phyloP scores from a whole-genome alignment of 2,888 invertebrate species.

The Tinea semifulvella region DNA sequence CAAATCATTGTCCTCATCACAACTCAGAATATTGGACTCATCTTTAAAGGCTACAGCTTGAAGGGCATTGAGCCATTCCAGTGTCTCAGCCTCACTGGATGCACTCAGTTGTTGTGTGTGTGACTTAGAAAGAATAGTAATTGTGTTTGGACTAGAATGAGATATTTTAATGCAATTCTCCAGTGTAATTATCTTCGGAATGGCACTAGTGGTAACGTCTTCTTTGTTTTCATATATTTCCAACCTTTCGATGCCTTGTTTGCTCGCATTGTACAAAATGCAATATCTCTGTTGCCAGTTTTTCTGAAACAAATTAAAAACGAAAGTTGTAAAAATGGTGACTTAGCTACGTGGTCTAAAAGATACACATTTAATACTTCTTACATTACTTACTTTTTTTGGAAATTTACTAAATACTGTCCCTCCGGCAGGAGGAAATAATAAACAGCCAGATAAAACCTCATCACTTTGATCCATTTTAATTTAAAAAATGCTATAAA shows the following conservation, averaged over 20 bases:
- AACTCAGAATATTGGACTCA: conserved; percentile 64
- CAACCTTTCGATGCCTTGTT: conserved; percentile 84
- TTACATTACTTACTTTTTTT: conserved; percentile 66
- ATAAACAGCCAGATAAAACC: conserved; percentile 77
- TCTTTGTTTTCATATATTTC: conserved; percentile 87
- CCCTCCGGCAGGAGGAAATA: conserved; percentile 75
- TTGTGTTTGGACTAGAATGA: conserved; percentile 69
- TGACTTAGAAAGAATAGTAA: conserved; percentile 80
- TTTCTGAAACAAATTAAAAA: conserved; percentile 70
- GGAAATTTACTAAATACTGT: conserved; percentile 78
- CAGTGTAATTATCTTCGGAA: conserved; percentile 81
- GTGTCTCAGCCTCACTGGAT: conserved; percentile 72
- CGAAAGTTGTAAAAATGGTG: too few relatives aligned
- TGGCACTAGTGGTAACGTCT: conserved; percentile 68
- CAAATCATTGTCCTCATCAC: conserved; percentile 89
- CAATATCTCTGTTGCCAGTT: conserved; percentile 83
- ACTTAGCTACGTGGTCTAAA: neutral
- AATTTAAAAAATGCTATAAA: conserved; percentile 19
- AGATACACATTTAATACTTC: neutral
- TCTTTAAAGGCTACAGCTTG: conserved; percentile 85
- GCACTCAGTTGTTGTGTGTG: conserved; percentile 70
- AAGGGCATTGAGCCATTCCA: conserved; percentile 81
- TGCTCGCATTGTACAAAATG: conserved; percentile 81
- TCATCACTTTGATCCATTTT: conserved; percentile 79
- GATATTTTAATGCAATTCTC: conserved; percentile 90